Percentiles rank a stretch among this genome's conserved stretches.
These are phyloP conservation scores for Haliaeetus leucogaster DNA, from an alignment of 2,113 vertebrate genomes.

Conservation along the genomic window DNA sequence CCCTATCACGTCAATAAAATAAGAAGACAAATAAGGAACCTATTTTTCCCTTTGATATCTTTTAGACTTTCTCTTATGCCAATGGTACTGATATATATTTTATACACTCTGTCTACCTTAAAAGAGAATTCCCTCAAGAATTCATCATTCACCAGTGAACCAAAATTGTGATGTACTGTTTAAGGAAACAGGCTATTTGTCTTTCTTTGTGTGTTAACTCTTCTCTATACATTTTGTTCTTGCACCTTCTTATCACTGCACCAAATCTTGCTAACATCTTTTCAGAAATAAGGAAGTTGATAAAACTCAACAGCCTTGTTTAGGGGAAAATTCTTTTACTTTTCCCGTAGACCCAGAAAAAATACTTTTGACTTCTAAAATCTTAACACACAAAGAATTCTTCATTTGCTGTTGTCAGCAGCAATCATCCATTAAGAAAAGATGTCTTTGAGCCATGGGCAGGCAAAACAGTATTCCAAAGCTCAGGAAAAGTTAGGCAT, in stretches of 20 bases:
- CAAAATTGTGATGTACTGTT: neutral
- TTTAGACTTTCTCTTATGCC: neutral
- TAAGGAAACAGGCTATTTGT: neutral
- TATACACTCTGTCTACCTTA: neutral
- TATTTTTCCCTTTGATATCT: neutral
- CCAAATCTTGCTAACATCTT: neutral
- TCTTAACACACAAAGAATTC: neutral
- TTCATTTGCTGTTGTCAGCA: neutral
- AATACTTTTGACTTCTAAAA: neutral
- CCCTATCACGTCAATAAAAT: neutral
- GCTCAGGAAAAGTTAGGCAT: neutral
- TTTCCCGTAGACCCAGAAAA: neutral
- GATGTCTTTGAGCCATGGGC: neutral
- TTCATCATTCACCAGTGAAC: neutral
- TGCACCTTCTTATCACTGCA: neutral
- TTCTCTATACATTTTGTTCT: neutral
- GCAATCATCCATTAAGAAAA: neutral
- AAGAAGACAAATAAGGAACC: neutral
- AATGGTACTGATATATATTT: neutral
- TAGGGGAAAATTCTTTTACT: neutral
- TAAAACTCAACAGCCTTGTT: neutral
- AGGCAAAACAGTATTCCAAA: neutral
- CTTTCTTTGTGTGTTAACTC: neutral
- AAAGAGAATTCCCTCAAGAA: neutral
- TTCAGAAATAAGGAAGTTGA: neutral